Conservation (phyloP, 2,113 vertebrate genomes). For the Carassius auratus region DNA sequence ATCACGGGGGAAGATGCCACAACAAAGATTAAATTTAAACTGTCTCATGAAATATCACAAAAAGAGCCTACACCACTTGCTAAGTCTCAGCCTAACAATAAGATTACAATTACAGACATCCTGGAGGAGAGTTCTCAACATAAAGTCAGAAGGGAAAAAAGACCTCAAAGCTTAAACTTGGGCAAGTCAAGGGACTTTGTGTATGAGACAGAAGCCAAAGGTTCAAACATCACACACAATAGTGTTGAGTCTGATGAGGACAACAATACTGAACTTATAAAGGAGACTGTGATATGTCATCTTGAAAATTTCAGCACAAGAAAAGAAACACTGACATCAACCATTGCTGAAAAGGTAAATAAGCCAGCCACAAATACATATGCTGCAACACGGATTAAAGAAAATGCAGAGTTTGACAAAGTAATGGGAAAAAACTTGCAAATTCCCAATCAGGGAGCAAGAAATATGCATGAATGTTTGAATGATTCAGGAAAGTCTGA, state of each 20-base stretch:
- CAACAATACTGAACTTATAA: constrained; percentile 56
- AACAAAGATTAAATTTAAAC: constrained; percentile 55
- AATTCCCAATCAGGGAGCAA: constrained; percentile 35
- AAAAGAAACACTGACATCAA: constrained; percentile 30
- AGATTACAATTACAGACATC: constrained; percentile 36
- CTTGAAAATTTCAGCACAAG: constrained; percentile 11
- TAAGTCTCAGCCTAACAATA: constrained; percentile 50
- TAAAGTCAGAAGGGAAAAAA: constrained; percentile 68
- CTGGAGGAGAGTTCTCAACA: constrained; percentile 57
- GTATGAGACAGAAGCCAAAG: constrained; percentile 63
- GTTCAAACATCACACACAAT: constrained; percentile 67
- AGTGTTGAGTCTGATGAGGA: constrained; percentile 66
- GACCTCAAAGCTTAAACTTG: constrained; percentile 77
- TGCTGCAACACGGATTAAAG: constrained; percentile 47
- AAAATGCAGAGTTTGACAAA: constrained; percentile 56
- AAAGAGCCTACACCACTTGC: constrained; percentile 55
- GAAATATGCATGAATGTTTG: constrained; percentile 21
- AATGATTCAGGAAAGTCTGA: constrained; percentile 19
- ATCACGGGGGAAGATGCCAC: neutral
- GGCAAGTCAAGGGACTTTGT: constrained; percentile 69
- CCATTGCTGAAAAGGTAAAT: constrained; percentile 24
- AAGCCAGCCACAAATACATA: constrained; percentile 32
- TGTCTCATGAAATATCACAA: constrained; percentile 61
- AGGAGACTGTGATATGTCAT: constrained; percentile 53
- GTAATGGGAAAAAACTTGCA: constrained; percentile 48